Evolutionary conservation across 2,888 invertebrate species (phyloP).

Genomic region (Acanthococcus lagerstroemiae): DNA sequence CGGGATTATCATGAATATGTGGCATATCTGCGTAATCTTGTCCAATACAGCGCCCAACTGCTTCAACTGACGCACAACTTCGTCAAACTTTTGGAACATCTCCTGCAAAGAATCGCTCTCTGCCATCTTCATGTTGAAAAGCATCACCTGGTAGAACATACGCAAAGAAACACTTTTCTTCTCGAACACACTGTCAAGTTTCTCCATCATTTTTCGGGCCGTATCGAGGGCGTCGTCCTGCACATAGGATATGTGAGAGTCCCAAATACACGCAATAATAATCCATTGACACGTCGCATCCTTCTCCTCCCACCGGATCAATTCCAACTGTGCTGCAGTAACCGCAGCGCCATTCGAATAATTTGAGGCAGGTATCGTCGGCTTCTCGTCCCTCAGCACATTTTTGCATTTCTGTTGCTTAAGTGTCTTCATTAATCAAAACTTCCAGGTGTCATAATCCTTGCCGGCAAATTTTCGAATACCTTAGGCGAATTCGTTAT

Average conservation of each 20-base stretch:
- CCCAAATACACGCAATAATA: no score
- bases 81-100: background rate
- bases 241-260: background rate
- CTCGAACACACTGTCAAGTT: background rate
- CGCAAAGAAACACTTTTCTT: background rate
- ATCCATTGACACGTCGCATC: no score
- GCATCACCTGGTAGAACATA: background rate
- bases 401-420: no score
- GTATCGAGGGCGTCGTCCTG: background rate
- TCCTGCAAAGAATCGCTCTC: background rate
- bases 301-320: no score
- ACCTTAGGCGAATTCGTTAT: no score
- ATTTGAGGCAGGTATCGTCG: no score
- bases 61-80: background rate
- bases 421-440: no score
- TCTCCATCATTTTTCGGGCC: background rate
- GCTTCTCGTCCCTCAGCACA: no score
- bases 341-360: no score
- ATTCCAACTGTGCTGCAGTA: no score
- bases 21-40: background rate
- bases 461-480: no score
- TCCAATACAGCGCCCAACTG: background rate
- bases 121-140: background rate
- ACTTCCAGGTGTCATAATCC: no score
- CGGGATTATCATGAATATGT: background rate